A percentile compares a stretch with the other conserved stretches of the same genome.
Conservation (phyloP, 2,888 invertebrate species). For the Sipha maydis region DNA sequence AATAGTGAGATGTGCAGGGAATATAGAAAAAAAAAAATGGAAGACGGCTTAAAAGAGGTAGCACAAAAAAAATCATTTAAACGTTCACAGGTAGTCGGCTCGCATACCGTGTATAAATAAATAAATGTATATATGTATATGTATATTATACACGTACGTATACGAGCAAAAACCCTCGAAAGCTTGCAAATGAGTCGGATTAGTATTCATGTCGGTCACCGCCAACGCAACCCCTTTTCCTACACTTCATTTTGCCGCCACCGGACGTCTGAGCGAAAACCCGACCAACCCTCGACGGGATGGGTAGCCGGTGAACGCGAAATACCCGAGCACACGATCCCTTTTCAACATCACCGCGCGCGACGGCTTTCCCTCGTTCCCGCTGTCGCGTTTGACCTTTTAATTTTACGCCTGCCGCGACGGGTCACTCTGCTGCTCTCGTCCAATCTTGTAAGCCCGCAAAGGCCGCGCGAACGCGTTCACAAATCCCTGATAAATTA, state of each 20-base stretch:
- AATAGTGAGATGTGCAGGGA: no score
- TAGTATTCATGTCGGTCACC: slow-evolving; percentile 46
- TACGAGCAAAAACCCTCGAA: slow-evolving; percentile 23
- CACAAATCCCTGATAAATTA: slow-evolving; percentile 28
- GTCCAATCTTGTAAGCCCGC: slow-evolving; percentile 5
- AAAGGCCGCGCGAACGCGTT: background rate
- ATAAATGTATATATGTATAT: background rate
- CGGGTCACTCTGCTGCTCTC: background rate
- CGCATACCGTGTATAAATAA: background rate
- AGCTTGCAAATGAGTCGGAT: slow-evolving; percentile 59
- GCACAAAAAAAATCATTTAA: no score
- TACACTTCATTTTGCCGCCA: background rate
- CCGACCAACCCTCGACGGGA: no score
- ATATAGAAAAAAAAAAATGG: no score
- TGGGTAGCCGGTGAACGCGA: background rate
- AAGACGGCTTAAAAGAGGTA: no score
- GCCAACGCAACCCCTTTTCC: background rate
- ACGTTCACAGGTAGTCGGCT: background rate
- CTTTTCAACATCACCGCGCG: slow-evolving; percentile 37
- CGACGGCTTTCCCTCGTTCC: background rate
- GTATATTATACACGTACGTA: background rate
- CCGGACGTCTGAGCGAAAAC: background rate
- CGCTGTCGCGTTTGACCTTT: slow-evolving; percentile 43
- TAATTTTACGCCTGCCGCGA: slow-evolving; percentile 22
- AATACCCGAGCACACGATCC: slow-evolving; percentile 33